These are phyloP conservation scores for Sebastes iracundus DNA, from an alignment of 2,797 vertebrate species.

Conservation along the genomic window DNA sequence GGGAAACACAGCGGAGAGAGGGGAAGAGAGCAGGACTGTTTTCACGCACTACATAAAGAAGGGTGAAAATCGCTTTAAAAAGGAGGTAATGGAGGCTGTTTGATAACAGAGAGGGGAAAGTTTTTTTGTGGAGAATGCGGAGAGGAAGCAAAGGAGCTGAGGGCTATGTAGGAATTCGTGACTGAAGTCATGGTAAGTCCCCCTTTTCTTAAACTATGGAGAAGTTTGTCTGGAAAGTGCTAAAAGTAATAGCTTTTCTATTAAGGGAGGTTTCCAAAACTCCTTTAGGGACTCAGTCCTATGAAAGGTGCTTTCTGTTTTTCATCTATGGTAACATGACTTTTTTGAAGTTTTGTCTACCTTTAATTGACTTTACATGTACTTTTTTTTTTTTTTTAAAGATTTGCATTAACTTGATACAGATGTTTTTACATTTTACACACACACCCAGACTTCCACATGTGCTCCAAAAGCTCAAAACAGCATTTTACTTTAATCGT, in stretches of 20 bases:
- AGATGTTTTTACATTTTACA: neutral
- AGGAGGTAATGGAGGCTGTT: neutral
- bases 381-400: neutral
- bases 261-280: neutral
- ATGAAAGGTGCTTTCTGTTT: neutral
- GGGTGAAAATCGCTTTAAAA: neutral
- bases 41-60: neutral
- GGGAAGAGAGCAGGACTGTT: conserved; percentile 16
- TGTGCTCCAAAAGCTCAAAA: neutral
- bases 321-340: neutral
- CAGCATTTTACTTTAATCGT: neutral
- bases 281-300: neutral
- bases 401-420: neutral
- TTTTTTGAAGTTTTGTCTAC: neutral
- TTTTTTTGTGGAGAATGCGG: conserved; percentile 44
- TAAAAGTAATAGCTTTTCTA: neutral
- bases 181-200: conserved; percentile 82
- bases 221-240: neutral
- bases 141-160: conserved; percentile 63
- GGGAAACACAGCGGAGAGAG: conserved; percentile 50
- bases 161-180: conserved; percentile 76
- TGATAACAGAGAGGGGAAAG: conserved; percentile 10
- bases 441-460: neutral
- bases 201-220: neutral
- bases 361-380: neutral